Evolutionary conservation across 2,888 invertebrate genomes (phyloP), one percentile per base, ranked within the genome.

Genomic region (Labia minor): DNA sequence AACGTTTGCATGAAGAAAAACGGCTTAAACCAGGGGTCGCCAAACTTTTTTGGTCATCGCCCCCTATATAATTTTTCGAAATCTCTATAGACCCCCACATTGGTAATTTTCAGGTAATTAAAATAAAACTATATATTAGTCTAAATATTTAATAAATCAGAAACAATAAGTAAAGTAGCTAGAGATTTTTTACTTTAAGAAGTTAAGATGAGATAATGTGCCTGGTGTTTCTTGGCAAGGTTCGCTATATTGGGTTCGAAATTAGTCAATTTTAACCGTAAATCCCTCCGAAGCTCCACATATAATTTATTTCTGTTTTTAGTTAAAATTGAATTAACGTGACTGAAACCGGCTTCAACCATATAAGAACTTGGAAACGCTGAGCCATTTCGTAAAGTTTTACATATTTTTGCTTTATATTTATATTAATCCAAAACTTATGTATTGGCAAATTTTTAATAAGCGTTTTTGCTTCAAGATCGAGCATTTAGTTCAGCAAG

Each of bases 361-460:
- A 64, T 26, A 26, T 26, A 64, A 6, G 64, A 64, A 26, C 37
- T 64, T 19, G 37, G 1, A 19, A 33, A 64, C 16, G 19, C 64
- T 10, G 18, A 1, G 33, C 64, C 16, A 49, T 14, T 49, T 49
- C 49, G n/a, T 4, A 10, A 14, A 49, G 49, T 49, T 49, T 49
- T 4, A 2, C 6, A 67, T 33, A 20, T 37, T 37, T 37, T 65
- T 19, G 1, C 37, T 11, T 19, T 21, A 19, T 68, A 75, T 77
- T 75, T 75, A 83, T 87, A 86, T 82, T 84, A 85, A 65, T 76
- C 76, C 70, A 86, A 73, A 65, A 85, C 80, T 72, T 81, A 14
- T 14, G 3, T 49, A 49, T 10, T 10, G 49, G 3, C 16, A 4
- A 10, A 49, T 49, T 49, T 49, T 49, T 49, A 49, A 49, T 3